Evolutionary conservation across 2,113 vertebrate genomes (phyloP).

Genomic region (Saimiri boliviensis): DNA sequence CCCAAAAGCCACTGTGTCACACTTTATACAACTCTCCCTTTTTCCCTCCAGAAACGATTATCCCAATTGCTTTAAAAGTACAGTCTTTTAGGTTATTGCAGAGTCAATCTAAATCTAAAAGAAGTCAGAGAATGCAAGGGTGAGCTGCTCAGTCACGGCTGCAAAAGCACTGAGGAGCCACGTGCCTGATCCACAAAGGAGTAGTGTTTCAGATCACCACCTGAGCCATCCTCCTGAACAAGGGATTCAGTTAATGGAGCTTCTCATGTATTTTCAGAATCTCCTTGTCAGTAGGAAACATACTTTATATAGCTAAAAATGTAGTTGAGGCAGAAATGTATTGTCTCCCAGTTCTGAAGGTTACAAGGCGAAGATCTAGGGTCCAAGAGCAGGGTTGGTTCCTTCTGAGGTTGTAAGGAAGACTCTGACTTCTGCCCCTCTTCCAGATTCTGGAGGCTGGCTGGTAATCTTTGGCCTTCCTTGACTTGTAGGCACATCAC

Average conservation of each 20-base stretch:
- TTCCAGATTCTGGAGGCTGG: background rate
- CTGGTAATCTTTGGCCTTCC: background rate
- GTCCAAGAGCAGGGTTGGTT: background rate
- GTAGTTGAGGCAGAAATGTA: background rate
- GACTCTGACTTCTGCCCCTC: rapidly evolving
- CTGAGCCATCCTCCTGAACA: background rate
- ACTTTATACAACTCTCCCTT: background rate
- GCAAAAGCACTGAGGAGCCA: rapidly evolving
- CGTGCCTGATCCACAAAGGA: background rate
- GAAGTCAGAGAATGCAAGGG: background rate
- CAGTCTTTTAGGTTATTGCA: background rate
- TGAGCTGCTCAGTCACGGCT: rapidly evolving
- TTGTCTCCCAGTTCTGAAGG: background rate
- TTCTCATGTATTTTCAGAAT: background rate
- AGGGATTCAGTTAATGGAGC: rapidly evolving
- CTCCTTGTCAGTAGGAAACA: background rate
- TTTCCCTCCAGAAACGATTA: conserved; percentile 1
- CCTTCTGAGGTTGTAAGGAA: background rate
- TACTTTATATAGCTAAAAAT: background rate
- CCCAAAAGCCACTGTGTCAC: background rate
- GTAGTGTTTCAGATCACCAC: rapidly evolving
- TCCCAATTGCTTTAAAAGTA: conserved; percentile 9
- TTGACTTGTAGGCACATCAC: background rate
- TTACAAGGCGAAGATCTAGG: background rate
- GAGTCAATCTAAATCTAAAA: background rate